phyloP scores from a whole-genome alignment of 2,113 vertebrate genomes.

The Enhydra lutris region DNA sequence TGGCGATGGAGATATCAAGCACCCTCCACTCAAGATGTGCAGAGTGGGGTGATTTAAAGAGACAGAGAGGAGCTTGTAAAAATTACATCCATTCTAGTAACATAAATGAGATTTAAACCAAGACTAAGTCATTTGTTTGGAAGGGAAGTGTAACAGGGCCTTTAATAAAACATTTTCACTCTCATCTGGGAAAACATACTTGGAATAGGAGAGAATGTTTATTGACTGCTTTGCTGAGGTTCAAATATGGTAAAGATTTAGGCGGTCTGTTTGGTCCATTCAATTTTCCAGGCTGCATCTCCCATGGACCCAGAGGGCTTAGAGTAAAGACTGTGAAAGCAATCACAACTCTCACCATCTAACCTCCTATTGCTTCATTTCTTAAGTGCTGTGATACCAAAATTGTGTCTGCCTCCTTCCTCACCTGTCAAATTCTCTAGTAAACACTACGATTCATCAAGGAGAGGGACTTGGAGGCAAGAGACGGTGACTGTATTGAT shows the following conservation, averaged over 20 bases:
- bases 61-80: not conserved
- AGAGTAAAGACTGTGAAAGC: not conserved
- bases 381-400: too few relatives aligned
- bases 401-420: too few relatives aligned
- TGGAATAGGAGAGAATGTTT: not conserved
- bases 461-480: too few relatives aligned
- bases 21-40: not conserved
- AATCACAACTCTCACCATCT: not conserved
- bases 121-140: too few relatives aligned
- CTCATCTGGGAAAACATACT: not conserved
- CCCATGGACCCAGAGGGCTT: not conserved
- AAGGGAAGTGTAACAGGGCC: too few relatives aligned
- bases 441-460: too few relatives aligned
- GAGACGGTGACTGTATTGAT: too few relatives aligned
- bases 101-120: too few relatives aligned
- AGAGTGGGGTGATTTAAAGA: not conserved
- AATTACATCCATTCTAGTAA: not conserved
- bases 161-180: too few relatives aligned
- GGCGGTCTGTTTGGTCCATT: not conserved
- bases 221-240: not conserved
- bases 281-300: not conserved
- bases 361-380: too few relatives aligned
- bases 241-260: not conserved
- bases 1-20: not conserved
- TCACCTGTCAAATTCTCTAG: too few relatives aligned